A percentile compares a stretch with the other conserved stretches of the same genome.
phyloP scores from a whole-genome alignment of 2,888 invertebrate species.

The Napeogenes inachia region DNA sequence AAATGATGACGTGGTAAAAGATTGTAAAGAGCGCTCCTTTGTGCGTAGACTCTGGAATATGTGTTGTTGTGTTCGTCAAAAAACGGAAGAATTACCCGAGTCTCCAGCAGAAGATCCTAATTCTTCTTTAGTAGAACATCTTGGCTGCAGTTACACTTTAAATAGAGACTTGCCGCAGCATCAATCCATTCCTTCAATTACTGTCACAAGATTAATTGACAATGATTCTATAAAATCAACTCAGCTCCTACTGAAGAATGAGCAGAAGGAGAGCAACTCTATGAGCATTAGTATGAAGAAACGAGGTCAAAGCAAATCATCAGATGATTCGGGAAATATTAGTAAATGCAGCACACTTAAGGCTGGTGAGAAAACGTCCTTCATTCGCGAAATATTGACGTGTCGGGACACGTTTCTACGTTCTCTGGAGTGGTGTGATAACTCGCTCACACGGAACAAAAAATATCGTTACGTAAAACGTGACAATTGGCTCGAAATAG shows the following conservation, averaged over 20 bases:
- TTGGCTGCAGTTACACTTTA: slow-evolving; percentile 55
- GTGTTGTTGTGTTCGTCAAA: slow-evolving; percentile 42
- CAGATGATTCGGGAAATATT: slow-evolving; percentile 38
- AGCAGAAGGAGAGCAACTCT: slow-evolving; percentile 45
- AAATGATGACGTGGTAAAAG: slow-evolving; percentile 31
- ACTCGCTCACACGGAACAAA: slow-evolving; percentile 66
- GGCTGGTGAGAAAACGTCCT: slow-evolving; percentile 69
- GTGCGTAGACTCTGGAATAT: slow-evolving; percentile 38
- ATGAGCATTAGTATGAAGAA: slow-evolving; percentile 36
- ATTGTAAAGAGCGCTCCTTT: slow-evolving; percentile 37
- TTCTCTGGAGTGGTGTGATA: slow-evolving; percentile 72
- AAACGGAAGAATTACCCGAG: slow-evolving; percentile 38
- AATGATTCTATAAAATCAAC: slow-evolving; percentile 50
- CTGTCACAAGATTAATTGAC: slow-evolving; percentile 41
- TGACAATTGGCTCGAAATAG: slow-evolving; percentile 66
- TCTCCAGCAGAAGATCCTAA: slow-evolving; percentile 47
- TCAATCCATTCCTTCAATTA: slow-evolving; percentile 33
- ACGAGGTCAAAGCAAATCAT: not conserved
- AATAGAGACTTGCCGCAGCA: slow-evolving; percentile 37
- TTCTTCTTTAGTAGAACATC: slow-evolving; percentile 52
- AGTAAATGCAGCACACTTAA: slow-evolving; percentile 52
- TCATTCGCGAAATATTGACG: slow-evolving; percentile 65
- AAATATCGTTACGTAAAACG: slow-evolving; percentile 58
- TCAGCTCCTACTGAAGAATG: slow-evolving; percentile 49
- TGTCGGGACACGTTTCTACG: slow-evolving; percentile 68